phyloP scores from a whole-genome alignment of 1,140 invertebrate species.

The Pteromalus puparum region DNA sequence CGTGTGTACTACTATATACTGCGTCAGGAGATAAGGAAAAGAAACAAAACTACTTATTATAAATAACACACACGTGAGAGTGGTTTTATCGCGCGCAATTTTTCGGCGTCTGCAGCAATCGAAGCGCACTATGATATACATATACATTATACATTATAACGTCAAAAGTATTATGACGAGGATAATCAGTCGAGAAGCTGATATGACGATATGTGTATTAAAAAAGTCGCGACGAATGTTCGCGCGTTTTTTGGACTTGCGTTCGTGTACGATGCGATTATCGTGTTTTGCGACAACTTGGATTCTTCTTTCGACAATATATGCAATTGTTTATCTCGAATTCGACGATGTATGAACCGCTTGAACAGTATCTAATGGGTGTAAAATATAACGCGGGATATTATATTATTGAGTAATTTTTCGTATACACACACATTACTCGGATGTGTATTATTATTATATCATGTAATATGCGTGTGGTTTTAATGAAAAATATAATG shows the following conservation, averaged over 20 bases:
- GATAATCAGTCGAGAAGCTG: neutral
- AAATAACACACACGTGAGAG: neutral
- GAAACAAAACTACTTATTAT: neutral
- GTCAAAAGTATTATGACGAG: neutral
- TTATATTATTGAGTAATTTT: too few species aligned
- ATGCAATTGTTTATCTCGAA: too few species aligned
- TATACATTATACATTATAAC: neutral
- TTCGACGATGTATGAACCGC: too few species aligned
- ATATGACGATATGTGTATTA: neutral
- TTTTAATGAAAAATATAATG: neutral
- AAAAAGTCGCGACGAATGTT: neutral
- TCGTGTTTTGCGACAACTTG: neutral
- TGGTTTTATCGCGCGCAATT: neutral
- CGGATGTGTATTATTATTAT: too few species aligned
- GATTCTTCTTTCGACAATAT: neutral
- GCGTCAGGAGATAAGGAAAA: neutral
- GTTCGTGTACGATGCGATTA: constrained; percentile 18
- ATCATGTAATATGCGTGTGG: too few species aligned
- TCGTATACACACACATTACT: too few species aligned
- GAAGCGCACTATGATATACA: neutral
- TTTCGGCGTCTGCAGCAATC: neutral
- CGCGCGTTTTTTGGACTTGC: constrained; percentile 6
- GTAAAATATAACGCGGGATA: neutral
- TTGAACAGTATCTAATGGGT: too few species aligned
- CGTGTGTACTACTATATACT: neutral